Evolutionary conservation across 2,888 invertebrate genomes (phyloP), one percentile per base, ranked within the genome.

Genomic region (Nematopogon swammerdamellus): DNA sequence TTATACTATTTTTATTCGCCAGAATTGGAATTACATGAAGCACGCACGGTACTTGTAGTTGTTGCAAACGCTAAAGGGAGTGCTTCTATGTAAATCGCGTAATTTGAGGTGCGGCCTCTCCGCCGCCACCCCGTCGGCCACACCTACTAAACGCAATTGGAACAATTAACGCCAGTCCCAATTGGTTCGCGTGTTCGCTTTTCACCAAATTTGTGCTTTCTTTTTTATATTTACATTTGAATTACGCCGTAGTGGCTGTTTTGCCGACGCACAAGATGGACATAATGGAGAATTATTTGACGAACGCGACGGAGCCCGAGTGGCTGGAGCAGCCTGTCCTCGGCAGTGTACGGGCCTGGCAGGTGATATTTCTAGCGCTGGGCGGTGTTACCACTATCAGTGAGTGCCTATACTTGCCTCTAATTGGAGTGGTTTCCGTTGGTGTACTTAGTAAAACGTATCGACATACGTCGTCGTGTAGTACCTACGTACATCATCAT

Each of bases 301-400:
- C 71, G 60, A 74, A 75, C 56, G 70, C 72, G 25, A 69, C 69
- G 47, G 83, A 83, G 58, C 82, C 85, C 47, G 83, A 87, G 58
- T 89, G 91, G 91, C 80, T 92, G 51, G 93, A 93, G 67, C 81
- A 77, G 55, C 73, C 82, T 50, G 82, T 87, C 20, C 67, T 87
- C 44, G 85, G 85, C 49, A 86, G 85, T 19, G 84, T 94, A 60
- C 81, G 91, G 54, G 81, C 89, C 48, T 94, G 94, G 94, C 93
- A 94, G 65, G 79, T 91, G 50, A 83, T 91, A 62, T 88, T 91
- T 63, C 73, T 91, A 53, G 84, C 85, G 60, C 72, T 88, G 51
- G 85, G 85, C 46, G 84, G 83, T 48, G 62, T 88, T 52, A 72
- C 85, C 47, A 70, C 84, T 51, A 60, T 89, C 53, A 81, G 90